A percentile compares a stretch with the other conserved stretches of the same genome.
Conservation (phyloP, 2,113 vertebrate genomes). For the Echinops telfairi region DNA sequence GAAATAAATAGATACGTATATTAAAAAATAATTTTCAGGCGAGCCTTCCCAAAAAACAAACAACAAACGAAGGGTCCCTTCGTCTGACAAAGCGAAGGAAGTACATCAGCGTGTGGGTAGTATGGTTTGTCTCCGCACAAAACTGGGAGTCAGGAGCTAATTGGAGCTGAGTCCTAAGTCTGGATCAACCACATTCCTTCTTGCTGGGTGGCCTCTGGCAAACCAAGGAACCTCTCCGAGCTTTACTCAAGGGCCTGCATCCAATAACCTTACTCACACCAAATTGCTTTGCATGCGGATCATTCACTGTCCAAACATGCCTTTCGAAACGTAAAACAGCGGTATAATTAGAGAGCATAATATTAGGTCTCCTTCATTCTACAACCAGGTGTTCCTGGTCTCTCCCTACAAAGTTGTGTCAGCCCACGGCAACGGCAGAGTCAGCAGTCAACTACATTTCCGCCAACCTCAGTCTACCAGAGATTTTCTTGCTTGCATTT, state of each 20-base stretch:
- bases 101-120: neutral
- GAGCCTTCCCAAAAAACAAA: neutral
- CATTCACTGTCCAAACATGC: neutral
- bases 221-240: slow-evolving; percentile 11
- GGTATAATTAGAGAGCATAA: slow-evolving; percentile 35
- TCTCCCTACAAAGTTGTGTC: neutral
- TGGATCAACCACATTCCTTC: slow-evolving; percentile 44
- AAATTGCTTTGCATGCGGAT: slow-evolving; percentile 36
- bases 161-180: slow-evolving; percentile 58
- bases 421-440: neutral
- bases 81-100: slow-evolving; percentile 49
- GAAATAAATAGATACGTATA: slow-evolving; percentile 43
- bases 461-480: slow-evolving; percentile 23
- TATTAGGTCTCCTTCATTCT: neutral
- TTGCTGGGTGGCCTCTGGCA: slow-evolving; percentile 53
- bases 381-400: neutral
- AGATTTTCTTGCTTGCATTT: slow-evolving; percentile 3
- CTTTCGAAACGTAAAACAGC: slow-evolving; percentile 42
- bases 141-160: slow-evolving; percentile 58
- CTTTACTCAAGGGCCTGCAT: slow-evolving; percentile 53
- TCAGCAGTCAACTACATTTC: slow-evolving; percentile 53
- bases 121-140: slow-evolving; percentile 49
- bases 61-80: slow-evolving; percentile 17
- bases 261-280: slow-evolving; percentile 46
- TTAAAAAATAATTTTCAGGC: slow-evolving; percentile 7